Evolutionary conservation across 35 echinoderm and acorn worm genomes (phyloP).

Genomic region (Apostichopus californicus): DNA sequence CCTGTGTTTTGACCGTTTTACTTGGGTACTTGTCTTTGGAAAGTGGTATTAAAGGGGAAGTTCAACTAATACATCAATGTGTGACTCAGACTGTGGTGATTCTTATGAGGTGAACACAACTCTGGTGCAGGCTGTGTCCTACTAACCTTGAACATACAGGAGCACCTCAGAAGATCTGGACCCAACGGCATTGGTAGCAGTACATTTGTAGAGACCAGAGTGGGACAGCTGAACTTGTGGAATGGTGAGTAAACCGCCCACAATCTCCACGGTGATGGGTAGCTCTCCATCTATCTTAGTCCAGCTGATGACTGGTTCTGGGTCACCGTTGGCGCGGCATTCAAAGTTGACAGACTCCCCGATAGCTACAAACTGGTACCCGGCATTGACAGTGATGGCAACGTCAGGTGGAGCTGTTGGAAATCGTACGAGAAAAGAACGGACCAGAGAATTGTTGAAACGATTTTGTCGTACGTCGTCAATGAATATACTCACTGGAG

Average conservation of each 20-base stretch:
- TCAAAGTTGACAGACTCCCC: constrained; percentile 87
- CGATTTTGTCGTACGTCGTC: too few species aligned
- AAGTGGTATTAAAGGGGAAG: too few species aligned
- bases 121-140: too few species aligned
- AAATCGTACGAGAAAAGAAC: too few species aligned
- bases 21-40: too few species aligned
- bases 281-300: constrained; percentile 76
- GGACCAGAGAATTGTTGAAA: too few species aligned
- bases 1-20: too few species aligned
- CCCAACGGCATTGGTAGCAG: constrained; percentile 91
- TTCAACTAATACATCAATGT: too few species aligned
- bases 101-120: neutral
- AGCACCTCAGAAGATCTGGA: constrained; percentile 71
- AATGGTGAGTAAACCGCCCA: constrained; percentile 69
- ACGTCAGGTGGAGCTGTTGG: constrained; percentile 83
- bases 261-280: constrained; percentile 64
- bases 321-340: constrained; percentile 77
- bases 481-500: too few species aligned
- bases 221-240: constrained; percentile 72
- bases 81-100: neutral
- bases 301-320: constrained; percentile 81
- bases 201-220: constrained; percentile 88
- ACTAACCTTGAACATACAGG: constrained; percentile 92
- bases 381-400: constrained; percentile 79
- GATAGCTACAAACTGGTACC: constrained; percentile 79